phyloP scores from a whole-genome alignment of 2,113 vertebrate species.

The Oreocharis arfaki region DNA sequence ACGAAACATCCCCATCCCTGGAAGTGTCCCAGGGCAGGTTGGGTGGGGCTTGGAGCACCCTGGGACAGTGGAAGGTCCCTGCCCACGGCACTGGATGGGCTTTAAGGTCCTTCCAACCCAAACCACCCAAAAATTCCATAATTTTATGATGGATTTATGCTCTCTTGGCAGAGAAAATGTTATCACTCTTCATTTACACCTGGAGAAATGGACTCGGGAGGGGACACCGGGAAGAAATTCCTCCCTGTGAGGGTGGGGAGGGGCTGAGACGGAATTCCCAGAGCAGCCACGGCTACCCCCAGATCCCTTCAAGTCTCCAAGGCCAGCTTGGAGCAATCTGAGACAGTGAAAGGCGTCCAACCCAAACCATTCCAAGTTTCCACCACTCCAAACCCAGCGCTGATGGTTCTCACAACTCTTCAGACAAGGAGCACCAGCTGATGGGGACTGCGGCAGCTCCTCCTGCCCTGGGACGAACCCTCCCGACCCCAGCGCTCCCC shows the following conservation, averaged over 20 bases:
- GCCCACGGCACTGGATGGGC: not conserved
- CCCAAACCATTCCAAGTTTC: not conserved
- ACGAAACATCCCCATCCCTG: not conserved
- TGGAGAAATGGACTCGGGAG: not conserved
- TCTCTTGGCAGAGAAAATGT: not conserved
- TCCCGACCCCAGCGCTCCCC: no score
- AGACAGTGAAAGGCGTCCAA: accelerated
- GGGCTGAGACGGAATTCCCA: not conserved
- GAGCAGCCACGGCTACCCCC: not conserved
- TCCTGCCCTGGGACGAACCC: not conserved
- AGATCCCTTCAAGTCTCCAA: accelerated
- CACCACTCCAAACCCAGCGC: accelerated
- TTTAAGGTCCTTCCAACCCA: not conserved
- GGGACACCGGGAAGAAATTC: not conserved
- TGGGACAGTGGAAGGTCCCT: not conserved
- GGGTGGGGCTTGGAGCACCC: not conserved
- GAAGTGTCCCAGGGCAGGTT: not conserved
- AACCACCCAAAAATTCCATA: accelerated
- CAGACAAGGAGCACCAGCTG: accelerated
- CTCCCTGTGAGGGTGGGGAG: not conserved
- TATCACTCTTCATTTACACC: not conserved
- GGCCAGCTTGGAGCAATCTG: not conserved
- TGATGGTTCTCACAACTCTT: accelerated
- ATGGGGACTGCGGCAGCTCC: not conserved
- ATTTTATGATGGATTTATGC: not conserved